phyloP scores from a whole-genome alignment of 2,888 invertebrate species.

The Urechis unicinctus region DNA sequence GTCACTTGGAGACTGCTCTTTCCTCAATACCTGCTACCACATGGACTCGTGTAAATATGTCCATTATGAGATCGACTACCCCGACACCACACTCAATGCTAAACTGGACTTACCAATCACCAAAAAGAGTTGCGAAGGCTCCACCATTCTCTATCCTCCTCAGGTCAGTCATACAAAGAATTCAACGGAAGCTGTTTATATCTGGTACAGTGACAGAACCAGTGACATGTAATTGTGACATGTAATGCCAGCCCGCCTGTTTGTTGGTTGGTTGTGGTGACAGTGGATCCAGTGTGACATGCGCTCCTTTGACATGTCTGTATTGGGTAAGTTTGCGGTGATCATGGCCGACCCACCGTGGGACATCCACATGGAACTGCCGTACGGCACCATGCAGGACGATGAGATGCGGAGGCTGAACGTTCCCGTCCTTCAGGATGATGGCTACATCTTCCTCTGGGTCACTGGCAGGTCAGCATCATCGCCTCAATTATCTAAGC shows the following conservation, averaged over 20 bases:
- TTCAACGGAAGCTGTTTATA: too few relatives aligned
- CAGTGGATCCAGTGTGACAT: slow-evolving; percentile 98
- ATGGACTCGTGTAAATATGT: slow-evolving; percentile 99
- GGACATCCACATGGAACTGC: slow-evolving; percentile 99
- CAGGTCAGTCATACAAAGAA: slow-evolving; percentile 30
- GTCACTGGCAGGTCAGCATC: slow-evolving; percentile 85
- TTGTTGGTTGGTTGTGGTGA: too few relatives aligned
- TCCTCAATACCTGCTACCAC: slow-evolving; percentile 96
- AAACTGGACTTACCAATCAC: slow-evolving; percentile 13
- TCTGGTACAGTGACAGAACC: too few relatives aligned
- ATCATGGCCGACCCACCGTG: slow-evolving; percentile 99
- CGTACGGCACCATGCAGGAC: slow-evolving; percentile 97
- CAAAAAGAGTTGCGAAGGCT: slow-evolving; percentile 21
- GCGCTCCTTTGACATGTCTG: slow-evolving; percentile 82
- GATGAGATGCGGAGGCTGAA: slow-evolving; percentile 96
- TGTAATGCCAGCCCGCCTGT: too few relatives aligned
- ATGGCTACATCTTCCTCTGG: slow-evolving; percentile 94
- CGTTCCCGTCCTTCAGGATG: slow-evolving; percentile 89
- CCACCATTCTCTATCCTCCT: slow-evolving; percentile 43
- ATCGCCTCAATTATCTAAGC: too few relatives aligned
- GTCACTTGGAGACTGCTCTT: slow-evolving; percentile 91
- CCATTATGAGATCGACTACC: slow-evolving; percentile 86
- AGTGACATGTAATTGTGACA: too few relatives aligned
- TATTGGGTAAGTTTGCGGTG: slow-evolving; percentile 91
- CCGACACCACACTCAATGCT: slow-evolving; percentile 25